Conservation (phyloP, 2,888 invertebrate species). For the Candidula unifasciata region DNA sequence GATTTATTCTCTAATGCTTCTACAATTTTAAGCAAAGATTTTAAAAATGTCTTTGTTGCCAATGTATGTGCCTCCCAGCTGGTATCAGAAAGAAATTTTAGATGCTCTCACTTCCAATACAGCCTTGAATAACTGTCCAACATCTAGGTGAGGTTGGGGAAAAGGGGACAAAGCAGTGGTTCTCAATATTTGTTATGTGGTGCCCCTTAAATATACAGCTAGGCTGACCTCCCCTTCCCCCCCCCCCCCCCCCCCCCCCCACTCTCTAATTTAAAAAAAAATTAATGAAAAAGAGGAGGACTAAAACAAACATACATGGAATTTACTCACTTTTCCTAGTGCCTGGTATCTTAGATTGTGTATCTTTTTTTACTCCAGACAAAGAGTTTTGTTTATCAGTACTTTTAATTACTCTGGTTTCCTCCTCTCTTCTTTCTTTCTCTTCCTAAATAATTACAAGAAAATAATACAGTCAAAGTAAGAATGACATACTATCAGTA, state of each 20-base stretch:
- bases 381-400: conserved; percentile 59
- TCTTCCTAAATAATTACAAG: conserved; percentile 63
- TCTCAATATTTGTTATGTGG: no score
- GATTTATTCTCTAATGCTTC: not conserved
- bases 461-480: no score
- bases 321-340: conserved; percentile 60
- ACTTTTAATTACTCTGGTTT: conserved; percentile 61
- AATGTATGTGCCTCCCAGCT: not conserved
- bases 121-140: not conserved
- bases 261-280: no score
- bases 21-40: not conserved
- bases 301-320: not conserved
- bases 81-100: conserved; percentile 5
- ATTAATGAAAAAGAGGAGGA: no score
- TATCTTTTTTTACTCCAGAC: conserved; percentile 60
- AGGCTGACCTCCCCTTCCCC: no score
- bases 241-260: no score
- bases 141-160: not conserved
- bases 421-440: conserved; percentile 69
- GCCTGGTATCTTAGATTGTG: conserved; percentile 66
- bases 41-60: not conserved
- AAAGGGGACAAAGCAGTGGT: not conserved
- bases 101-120: not conserved
- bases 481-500: no score
- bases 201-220: no score